These are phyloP conservation scores for Proteles cristata DNA, from an alignment of 2,113 vertebrate genomes.

Conservation along the genomic window DNA sequence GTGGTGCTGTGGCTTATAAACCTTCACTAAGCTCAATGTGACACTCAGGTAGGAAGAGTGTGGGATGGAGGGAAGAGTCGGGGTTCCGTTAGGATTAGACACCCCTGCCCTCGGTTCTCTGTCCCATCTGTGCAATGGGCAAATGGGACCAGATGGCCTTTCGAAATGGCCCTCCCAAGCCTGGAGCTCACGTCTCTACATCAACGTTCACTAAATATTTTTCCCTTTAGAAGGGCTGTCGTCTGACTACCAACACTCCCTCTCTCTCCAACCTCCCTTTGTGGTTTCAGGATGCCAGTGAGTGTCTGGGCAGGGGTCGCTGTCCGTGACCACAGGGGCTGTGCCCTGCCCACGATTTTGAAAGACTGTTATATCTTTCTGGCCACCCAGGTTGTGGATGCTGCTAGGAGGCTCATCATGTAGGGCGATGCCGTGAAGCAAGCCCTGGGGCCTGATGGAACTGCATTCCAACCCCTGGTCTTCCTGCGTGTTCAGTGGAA, in stretches of 20 bases:
- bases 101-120: fast-evolving
- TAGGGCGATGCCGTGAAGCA: background rate
- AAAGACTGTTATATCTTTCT: background rate
- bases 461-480: background rate
- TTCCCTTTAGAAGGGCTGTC: background rate
- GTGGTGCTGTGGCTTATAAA: background rate
- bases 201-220: background rate
- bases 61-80: background rate
- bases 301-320: background rate
- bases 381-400: background rate
- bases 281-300: background rate
- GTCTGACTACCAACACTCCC: background rate
- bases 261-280: too few relatives aligned
- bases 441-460: background rate
- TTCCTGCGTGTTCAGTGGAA: background rate
- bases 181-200: background rate
- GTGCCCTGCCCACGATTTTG: background rate
- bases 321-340: background rate
- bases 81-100: background rate
- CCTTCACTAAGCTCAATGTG: background rate
- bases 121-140: background rate
- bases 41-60: background rate
- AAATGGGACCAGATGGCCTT: background rate
- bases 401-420: background rate
- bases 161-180: background rate